Base-by-base conservation (phyloP, 2,113 vertebrate species). In the Abramis brama region DNA sequence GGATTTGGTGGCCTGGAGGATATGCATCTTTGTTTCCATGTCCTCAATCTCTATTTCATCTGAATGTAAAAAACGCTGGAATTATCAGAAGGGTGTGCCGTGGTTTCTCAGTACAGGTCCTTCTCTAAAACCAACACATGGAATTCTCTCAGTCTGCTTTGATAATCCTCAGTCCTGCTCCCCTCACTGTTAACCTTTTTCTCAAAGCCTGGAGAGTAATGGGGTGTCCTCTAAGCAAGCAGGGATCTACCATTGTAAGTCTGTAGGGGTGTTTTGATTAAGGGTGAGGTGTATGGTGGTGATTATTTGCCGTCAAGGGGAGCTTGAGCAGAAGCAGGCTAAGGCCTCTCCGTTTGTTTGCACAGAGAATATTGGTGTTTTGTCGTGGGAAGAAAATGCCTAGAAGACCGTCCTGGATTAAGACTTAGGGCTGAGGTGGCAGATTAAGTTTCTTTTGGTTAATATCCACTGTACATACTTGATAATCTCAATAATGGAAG, bases 391-490 rank as follows among this genome's bases (percentile, higher is more conserved):
- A 86, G 39, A 75, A 82, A 76, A 52, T 25, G 66, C 71, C 78
- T 85, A 50, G 64, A 85, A 79, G 76, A 78, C 59, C 74, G 57
- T 86, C 83, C 13, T 47, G 66, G 83, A 83, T 68, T 50, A 81
- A 55, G 60, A 50, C 52, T 52, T 33, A 21, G 70, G 79, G 45
- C 52, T 60, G 78, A 79, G 80, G 66, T 85, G 82, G 70, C 74
- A 66, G 81, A 88, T 83, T 84, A 57, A 60, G 73, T 88, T 90
- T 88, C 55, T 83, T 88, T 78, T 91, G 73, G 85, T 88, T 89
- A 82, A 86, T 87, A 83, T 87, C 57, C 86, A 87, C 85, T 87
- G 68, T 86, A 84, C 73, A 89, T 89, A 87, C 64, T 87, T 84
- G 71, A 73, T 83, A 87, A 80, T 83, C 70, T 79, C 77, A 80